Evolutionary conservation across 2,113 vertebrate genomes (phyloP).

Genomic region (Athene noctua): DNA sequence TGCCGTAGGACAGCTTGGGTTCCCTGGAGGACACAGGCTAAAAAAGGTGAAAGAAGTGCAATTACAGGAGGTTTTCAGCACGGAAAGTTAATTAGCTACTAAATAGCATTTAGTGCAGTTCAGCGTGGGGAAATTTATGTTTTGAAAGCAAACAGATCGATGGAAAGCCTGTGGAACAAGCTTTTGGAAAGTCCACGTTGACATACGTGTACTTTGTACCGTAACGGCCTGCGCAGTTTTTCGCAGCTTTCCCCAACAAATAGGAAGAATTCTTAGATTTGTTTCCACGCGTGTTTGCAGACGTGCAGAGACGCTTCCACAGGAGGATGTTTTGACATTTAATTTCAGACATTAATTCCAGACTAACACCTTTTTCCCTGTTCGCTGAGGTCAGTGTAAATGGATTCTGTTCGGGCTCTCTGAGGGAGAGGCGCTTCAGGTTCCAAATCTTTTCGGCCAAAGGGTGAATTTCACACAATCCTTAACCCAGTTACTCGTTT

Average conservation of each 20-base stretch:
- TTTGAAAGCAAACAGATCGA: conserved; percentile 44
- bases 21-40: conserved; percentile 56
- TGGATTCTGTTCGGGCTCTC: accelerated
- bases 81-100: conserved; percentile 78
- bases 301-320: not conserved
- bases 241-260: not conserved
- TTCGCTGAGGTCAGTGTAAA: not conserved
- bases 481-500: accelerated
- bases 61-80: conserved; percentile 73
- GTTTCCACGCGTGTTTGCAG: accelerated
- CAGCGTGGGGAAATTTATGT: conserved; percentile 41
- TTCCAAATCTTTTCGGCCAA: not conserved
- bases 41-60: conserved; percentile 65
- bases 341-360: not conserved
- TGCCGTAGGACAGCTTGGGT: conserved; percentile 63
- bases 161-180: not conserved
- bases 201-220: not conserved
- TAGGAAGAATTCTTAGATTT: not conserved
- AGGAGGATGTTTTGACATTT: not conserved
- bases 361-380: not conserved
- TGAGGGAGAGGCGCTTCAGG: not conserved
- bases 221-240: not conserved
- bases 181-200: not conserved
- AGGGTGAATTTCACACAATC: not conserved
- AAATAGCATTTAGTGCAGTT: conserved; percentile 74